These are phyloP conservation scores for Eclectus roratus DNA, from an alignment of 2,113 vertebrate species.

Conservation along the genomic window DNA sequence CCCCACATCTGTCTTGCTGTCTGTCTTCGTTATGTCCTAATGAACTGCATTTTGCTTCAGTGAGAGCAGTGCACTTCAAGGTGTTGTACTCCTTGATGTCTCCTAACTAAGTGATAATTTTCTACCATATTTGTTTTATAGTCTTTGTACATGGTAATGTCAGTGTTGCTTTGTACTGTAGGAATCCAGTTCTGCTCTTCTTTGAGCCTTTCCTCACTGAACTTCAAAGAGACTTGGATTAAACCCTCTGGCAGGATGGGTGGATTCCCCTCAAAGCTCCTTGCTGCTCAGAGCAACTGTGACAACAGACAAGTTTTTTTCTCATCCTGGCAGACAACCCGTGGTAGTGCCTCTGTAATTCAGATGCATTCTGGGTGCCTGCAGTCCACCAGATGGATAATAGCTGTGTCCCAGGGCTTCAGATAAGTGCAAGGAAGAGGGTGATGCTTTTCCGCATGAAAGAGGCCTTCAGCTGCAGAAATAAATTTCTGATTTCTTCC, in stretches of 20 bases:
- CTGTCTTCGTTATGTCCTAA: background rate
- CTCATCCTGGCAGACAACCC: background rate
- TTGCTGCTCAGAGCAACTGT: background rate
- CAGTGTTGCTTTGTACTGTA: background rate
- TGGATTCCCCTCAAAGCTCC: background rate
- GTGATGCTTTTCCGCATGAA: background rate
- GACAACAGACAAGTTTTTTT: background rate
- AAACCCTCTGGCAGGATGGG: slow-evolving; percentile 12
- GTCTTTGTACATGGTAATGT: background rate
- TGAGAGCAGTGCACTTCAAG: background rate
- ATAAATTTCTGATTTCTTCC: background rate
- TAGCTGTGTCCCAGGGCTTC: background rate
- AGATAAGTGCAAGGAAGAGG: background rate
- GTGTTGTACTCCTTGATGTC: background rate
- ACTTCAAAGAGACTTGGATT: slow-evolving; percentile 21
- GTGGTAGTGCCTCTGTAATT: background rate
- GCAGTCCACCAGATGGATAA: background rate
- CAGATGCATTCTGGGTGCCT: background rate
- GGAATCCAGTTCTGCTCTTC: background rate
- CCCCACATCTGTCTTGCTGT: background rate
- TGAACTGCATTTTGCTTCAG: background rate
- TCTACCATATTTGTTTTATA: background rate
- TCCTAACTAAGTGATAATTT: background rate
- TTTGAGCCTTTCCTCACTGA: background rate
- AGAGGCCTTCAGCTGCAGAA: background rate